phyloP scores from a whole-genome alignment of 2,797 vertebrate species.

The Oreochromis grahami region DNA sequence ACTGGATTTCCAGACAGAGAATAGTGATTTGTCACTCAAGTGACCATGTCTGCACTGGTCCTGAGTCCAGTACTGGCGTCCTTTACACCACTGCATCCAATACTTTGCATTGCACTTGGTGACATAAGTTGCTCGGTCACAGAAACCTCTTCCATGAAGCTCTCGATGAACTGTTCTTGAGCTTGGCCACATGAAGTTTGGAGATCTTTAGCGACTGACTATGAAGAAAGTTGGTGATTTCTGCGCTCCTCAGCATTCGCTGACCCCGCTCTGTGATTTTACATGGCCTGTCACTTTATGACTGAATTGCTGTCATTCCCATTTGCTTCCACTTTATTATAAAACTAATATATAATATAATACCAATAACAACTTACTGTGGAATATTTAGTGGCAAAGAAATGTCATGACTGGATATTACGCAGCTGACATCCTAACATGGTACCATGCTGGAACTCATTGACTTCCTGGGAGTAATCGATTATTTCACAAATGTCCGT shows the following conservation, averaged over 20 bases:
- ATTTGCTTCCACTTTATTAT: background rate
- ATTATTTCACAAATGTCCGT: background rate
- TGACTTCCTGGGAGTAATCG: background rate
- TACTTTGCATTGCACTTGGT: background rate
- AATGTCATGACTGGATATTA: background rate
- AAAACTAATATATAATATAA: too few species aligned
- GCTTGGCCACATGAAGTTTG: accelerated
- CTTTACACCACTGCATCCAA: background rate
- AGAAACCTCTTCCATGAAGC: background rate
- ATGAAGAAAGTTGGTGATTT: background rate
- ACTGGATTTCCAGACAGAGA: background rate
- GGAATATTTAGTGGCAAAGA: background rate
- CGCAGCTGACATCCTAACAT: background rate
- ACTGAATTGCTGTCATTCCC: background rate
- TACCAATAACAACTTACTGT: background rate
- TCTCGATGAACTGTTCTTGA: background rate
- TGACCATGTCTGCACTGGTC: background rate
- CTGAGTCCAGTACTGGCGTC: background rate
- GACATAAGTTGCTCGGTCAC: background rate
- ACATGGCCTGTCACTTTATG: background rate
- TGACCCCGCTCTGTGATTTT: background rate
- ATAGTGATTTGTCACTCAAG: background rate
- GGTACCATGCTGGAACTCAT: background rate
- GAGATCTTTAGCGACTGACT: background rate
- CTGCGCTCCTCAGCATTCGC: accelerated